Conservation (phyloP, 92 coral and sea anemone genomes). For the Siderastrea radians region DNA sequence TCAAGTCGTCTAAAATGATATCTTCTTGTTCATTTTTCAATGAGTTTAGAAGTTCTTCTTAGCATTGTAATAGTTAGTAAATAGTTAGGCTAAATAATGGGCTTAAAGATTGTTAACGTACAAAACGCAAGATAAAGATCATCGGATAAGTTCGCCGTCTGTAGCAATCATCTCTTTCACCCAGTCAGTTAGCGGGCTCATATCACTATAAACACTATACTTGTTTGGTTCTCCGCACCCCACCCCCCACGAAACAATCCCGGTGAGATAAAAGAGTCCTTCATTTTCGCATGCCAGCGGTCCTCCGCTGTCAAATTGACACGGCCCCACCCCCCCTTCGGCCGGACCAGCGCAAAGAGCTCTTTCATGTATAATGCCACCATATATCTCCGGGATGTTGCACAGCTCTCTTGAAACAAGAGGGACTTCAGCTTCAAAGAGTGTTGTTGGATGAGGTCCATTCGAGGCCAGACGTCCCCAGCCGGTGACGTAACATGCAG, state of each 20-base stretch:
- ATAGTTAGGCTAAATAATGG: too few relatives aligned
- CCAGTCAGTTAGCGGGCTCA: constrained; percentile 84
- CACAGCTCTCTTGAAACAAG: constrained; percentile 80
- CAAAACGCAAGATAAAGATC: too few relatives aligned
- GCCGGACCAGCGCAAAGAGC: constrained; percentile 90
- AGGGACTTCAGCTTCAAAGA: constrained; percentile 80
- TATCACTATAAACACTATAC: constrained; percentile 89
- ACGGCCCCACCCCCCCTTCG: constrained; percentile 87
- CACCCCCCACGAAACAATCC: constrained; percentile 88
- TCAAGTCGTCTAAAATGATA: too few relatives aligned
- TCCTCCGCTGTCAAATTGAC: constrained; percentile 97
- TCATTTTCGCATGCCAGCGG: constrained; percentile 81
- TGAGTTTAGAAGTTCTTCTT: too few relatives aligned
- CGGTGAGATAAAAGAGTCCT: constrained; percentile 84
- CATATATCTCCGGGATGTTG: constrained; percentile 72
- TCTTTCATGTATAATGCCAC: constrained; percentile 80
- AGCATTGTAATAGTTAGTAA: too few relatives aligned
- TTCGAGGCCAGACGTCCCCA: constrained; percentile 76
- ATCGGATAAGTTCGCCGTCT: constrained; percentile 3
- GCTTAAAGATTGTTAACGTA: too few relatives aligned
- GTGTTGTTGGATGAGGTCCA: constrained; percentile 73
- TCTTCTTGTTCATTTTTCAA: too few relatives aligned
- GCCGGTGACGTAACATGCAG: constrained; percentile 81
- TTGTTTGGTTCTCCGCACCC: constrained; percentile 85
- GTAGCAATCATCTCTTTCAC: constrained; percentile 41